Conservation (phyloP, 2,888 invertebrate genomes). For the Patella ulyssiponensis region DNA sequence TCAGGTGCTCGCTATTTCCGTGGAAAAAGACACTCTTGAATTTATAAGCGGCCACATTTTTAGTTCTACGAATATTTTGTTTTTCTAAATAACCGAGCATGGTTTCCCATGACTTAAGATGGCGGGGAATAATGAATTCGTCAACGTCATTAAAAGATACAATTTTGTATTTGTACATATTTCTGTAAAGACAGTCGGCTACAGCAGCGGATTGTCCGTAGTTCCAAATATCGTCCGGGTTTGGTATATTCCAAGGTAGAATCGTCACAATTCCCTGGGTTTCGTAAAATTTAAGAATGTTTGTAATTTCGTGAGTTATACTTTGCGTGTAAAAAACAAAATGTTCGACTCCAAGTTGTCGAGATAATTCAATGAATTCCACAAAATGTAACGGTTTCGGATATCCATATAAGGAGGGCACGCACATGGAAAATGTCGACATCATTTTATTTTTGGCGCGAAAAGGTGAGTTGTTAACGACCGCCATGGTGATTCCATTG, state of each 20-base stretch:
- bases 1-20: background rate
- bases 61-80: constrained; percentile 27
- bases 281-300: constrained; percentile 35
- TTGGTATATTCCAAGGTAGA: constrained; percentile 39
- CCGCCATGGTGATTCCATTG: constrained; percentile 6
- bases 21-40: constrained; percentile 14
- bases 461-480: background rate
- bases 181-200: constrained; percentile 46
- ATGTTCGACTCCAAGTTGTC: constrained; percentile 41
- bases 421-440: constrained; percentile 39
- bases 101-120: constrained; percentile 19
- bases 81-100: constrained; percentile 18
- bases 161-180: constrained; percentile 38
- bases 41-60: constrained; percentile 18
- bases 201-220: constrained; percentile 45
- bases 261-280: constrained; percentile 29
- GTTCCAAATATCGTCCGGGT: constrained; percentile 40
- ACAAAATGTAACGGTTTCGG: constrained; percentile 32
- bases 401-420: constrained; percentile 45
- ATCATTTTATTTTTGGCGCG: background rate
- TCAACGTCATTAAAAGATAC: constrained; percentile 47
- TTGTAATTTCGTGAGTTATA: constrained; percentile 16
- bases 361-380: constrained; percentile 46
- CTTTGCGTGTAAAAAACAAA: constrained; percentile 40
- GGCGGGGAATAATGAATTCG: constrained; percentile 43